These are phyloP conservation scores for Cephus nigrinus DNA, from an alignment of 2,888 invertebrate genomes.

Conservation along the genomic window DNA sequence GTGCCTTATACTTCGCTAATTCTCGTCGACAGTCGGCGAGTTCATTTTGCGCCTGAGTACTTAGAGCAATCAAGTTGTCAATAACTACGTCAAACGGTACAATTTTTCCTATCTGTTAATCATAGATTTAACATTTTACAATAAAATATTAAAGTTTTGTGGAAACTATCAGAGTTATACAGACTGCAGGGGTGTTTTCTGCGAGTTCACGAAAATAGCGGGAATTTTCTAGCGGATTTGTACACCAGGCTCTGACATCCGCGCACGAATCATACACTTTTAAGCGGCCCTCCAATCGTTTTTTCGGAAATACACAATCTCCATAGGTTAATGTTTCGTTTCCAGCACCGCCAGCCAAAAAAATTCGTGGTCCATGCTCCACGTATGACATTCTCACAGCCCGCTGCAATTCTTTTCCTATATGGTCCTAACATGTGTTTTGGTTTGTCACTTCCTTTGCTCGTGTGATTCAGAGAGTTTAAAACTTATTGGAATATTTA, in stretches of 20 bases:
- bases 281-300: slow-evolving; percentile 70
- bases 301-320: slow-evolving; percentile 52
- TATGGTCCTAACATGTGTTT: neutral
- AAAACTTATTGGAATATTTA: slow-evolving; percentile 16
- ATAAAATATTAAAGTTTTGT: neutral
- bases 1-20: slow-evolving; percentile 46
- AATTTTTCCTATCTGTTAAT: slow-evolving; percentile 32
- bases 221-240: slow-evolving; percentile 60
- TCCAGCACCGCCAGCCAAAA: slow-evolving; percentile 22
- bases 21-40: slow-evolving; percentile 39
- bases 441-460: neutral
- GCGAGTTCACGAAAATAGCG: slow-evolving; percentile 56
- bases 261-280: slow-evolving; percentile 69
- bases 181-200: slow-evolving; percentile 46
- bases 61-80: slow-evolving; percentile 48
- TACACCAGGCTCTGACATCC: slow-evolving; percentile 71
- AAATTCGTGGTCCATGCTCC: slow-evolving; percentile 38
- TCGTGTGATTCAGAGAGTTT: neutral
- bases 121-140: neutral
- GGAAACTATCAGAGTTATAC: slow-evolving; percentile 13
- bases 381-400: slow-evolving; percentile 35
- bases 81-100: slow-evolving; percentile 46
- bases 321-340: slow-evolving; percentile 37
- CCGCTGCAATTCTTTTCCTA: neutral
- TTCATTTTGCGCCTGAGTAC: slow-evolving; percentile 44